Evolutionary conservation across 1,140 invertebrate genomes (phyloP).

Genomic region (Drosophila micromelanica): DNA sequence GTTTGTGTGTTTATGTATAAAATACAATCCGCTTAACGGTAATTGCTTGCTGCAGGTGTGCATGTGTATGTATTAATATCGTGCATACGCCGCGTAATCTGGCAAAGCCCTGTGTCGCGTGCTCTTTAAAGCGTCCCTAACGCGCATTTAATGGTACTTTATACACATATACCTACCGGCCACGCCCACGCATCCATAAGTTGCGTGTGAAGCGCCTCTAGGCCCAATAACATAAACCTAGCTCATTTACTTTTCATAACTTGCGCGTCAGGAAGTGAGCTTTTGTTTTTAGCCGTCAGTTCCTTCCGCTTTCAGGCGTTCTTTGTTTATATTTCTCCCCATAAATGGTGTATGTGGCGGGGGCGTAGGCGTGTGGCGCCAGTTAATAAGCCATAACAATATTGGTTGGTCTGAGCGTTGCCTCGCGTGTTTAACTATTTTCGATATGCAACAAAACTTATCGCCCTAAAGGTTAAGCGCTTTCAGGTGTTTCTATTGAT

Average conservation of each 20-base stretch:
- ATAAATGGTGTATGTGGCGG: background rate
- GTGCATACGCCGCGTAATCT: conserved; percentile 35
- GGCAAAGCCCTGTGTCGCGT: conserved; percentile 25
- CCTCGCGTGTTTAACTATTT: conserved; percentile 38
- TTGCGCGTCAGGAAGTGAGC: conserved; percentile 61
- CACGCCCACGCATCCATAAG: conserved; percentile 56
- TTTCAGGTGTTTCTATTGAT: conserved; percentile 55
- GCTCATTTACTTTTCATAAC: conserved; percentile 79
- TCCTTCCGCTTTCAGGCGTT: conserved; percentile 68
- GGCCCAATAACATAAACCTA: conserved; percentile 42
- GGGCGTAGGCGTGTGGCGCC: background rate
- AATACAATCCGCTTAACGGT: conserved; percentile 75
- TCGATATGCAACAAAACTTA: conserved; percentile 44
- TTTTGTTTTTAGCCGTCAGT: conserved; percentile 81
- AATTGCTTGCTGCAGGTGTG: conserved; percentile 61
- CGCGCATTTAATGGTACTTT: conserved; percentile 47
- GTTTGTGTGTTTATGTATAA: conserved; percentile 37
- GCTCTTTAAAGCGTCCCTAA: conserved; percentile 42
- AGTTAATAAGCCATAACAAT: conserved; percentile 50
- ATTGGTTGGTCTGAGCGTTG: conserved; percentile 32
- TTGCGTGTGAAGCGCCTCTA: conserved; percentile 68
- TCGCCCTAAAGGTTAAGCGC: conserved; percentile 40
- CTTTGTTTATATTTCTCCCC: conserved; percentile 44
- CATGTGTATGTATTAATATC: conserved; percentile 18
- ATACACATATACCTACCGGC: conserved; percentile 8